Evolutionary conservation across 2,113 vertebrate species (phyloP), one percentile per base, ranked within the genome.

Genomic region (Lonchura striata): DNA sequence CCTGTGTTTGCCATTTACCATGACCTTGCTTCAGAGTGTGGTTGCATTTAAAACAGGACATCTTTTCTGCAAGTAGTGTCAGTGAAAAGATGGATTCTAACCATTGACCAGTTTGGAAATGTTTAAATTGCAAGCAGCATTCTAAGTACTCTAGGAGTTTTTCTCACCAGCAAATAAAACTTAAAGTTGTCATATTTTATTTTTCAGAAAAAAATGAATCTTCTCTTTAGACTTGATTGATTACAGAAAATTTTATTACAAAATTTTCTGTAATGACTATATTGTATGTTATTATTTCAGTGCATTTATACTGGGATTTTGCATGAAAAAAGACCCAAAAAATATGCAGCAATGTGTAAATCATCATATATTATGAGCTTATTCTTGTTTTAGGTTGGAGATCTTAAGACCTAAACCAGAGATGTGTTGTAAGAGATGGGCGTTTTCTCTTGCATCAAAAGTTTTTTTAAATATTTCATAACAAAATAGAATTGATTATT

Each of bases 61-160:
- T 80, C 52, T 97, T 90, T 97, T 96, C 90, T 96, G 85, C 74
- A 95, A 96, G 93, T 92, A 92, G 69, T 97, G 88, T 95, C 94
- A 97, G 86, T 80, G 95, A 97, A 97, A 97, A 96, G 85, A 89
- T 93, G 91, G 95, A 97, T 98, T 98, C 93, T 98, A 98, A 97
- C 96, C 96, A 96, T 95, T 97, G 98, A 97, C 85, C 97, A 90
- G 88, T 97, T 97, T 98, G 75, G 94, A 98, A 97, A 96, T 94
- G 88, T 95, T 97, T 96, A 75, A 96, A 86, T 97, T 96, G 89
- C 90, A 95, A 96, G 87, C 79, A 89, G 61, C 82, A 91, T 96
- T 96, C 83, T 96, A 97, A 97, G 95, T 96, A 97, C 93, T 85
- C 85, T 81, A 97, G 95, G 95, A 96, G 90, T 97, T 98, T 97